A percentile compares a stretch with the other conserved stretches of the same genome.
phyloP scores from a whole-genome alignment of 2,113 vertebrate species.

The Cyphomyrus plagiostoma region DNA sequence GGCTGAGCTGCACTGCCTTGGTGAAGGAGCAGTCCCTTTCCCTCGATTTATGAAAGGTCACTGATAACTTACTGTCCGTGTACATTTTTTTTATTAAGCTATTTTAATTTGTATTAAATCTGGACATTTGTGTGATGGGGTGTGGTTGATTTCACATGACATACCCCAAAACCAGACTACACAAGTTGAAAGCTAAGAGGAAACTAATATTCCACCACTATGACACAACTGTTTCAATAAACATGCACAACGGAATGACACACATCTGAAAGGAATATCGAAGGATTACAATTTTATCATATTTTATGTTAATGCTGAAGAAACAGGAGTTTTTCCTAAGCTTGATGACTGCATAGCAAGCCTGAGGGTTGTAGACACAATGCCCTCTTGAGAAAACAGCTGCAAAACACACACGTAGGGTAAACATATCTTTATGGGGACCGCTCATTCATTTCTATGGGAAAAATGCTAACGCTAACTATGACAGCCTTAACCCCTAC shows the following conservation, averaged over 20 bases:
- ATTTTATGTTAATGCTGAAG: neutral
- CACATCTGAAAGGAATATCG: neutral
- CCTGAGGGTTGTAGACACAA: neutral
- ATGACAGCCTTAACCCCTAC: too few relatives aligned
- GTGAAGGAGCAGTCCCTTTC: neutral
- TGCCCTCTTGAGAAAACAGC: neutral
- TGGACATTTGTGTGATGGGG: neutral
- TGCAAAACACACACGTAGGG: neutral
- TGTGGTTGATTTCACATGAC: neutral
- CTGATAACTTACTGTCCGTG: neutral
- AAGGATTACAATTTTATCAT: neutral
- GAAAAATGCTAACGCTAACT: too few relatives aligned
- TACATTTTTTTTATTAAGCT: too few relatives aligned
- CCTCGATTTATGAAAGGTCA: neutral
- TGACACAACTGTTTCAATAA: neutral
- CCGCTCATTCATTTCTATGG: too few relatives aligned
- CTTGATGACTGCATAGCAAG: neutral
- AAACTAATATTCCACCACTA: neutral
- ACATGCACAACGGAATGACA: neutral
- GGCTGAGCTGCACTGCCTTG: neutral
- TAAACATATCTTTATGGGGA: too few relatives aligned
- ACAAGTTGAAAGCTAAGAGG: neutral
- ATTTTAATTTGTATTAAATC: neutral
- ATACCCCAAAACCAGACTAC: neutral
- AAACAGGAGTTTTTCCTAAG: neutral